Evolutionary conservation across 2,113 vertebrate genomes (phyloP), one percentile per base, ranked within the genome.

Genomic region (Solea senegalensis): DNA sequence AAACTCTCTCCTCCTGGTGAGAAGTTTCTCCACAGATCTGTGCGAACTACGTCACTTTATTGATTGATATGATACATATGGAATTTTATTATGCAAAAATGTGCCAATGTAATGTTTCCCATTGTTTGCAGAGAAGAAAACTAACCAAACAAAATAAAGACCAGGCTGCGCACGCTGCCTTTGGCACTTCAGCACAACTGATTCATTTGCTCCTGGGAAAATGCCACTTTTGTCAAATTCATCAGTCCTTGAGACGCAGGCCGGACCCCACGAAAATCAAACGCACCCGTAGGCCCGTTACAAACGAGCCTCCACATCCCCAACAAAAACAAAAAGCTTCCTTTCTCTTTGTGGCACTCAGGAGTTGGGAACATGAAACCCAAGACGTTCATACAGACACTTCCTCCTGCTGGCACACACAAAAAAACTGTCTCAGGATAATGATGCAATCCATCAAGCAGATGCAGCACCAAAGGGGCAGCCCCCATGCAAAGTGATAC

Each of bases 401-500:
- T 83, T 80, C 64, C 62, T 74, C 71, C 80, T 76, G 81, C 83
- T 86, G 75, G 69, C 65, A 2, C 69, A 71, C 72, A 65, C 49
- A 67, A 65, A 67, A 67, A 81, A 86, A 85, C 69, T 76, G 62
- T 62, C 76, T 73, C 41, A 27, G 62, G 60, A 58, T 81, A 86
- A 88, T 85, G 84, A 86, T 80, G 79, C 77, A 85, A 83, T 82
- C 82, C 64, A 72, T 88, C 85, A 86, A 88, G 65, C 52, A 53
- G 58, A 61, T 72, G 60, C 40, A 26, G 81, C 50, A 87, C 87
- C 69, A 60, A 34, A 67, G 46, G 52, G 57, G 43, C 73, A 70
- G 85, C 83, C 88, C 85, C 70, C 67, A 90, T 89, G 89, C 82
- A 90, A 85, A 85, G 74, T 76, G 83, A 89, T 80, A 74, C 82